Base-by-base conservation (phyloP, 1,140 invertebrate species). In the Vanessa tameamea region DNA sequence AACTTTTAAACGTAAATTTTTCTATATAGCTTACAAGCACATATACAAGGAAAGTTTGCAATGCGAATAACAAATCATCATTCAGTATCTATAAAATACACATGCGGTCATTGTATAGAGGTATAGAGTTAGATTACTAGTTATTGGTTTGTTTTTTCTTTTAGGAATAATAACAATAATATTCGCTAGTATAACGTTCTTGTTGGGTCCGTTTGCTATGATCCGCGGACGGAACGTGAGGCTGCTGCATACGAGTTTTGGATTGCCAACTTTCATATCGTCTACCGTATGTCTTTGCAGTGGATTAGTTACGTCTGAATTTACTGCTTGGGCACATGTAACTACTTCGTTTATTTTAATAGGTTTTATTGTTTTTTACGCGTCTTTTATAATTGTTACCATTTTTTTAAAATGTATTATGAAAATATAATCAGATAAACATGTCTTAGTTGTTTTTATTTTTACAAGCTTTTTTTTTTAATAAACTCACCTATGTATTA, bases 341-440 rank as follows among this genome's bases (percentile, higher is more conserved):
- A 23, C 67, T 47, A 64, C 83, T 4, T 47, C 77, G 4, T 76
- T 66, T 61, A 66, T 84, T 51, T 65, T 87, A 51, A 69, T 76
- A 37, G 63, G 59, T 59, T 86, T 85, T 59, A 73, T 85, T 61
- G 63, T 77, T 37, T 87, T 80, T 69, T 83, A 84, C 59, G 78
- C 81, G 9, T 63, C 61, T 31, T 79, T 82, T 72, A 82, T 86
- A 59, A 16, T 81, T 63, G 67, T 76, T 20, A 78, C 78, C 12
- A 75, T 77, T 72, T 81, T 82, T 69, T 78, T 84, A 47, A 85
- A 84, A 69, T 85, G 79, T 78, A 72, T 78, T 53, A 80, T 76
- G 64, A 82, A 68, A 64, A 55, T 83, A 55, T 79, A 77, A 72
- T 65, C 59, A 73, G 31, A 61, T 55, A 53, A 74, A 64, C 9